Conservation (phyloP, 1,140 invertebrate genomes). For the Brachystomella parvula region DNA sequence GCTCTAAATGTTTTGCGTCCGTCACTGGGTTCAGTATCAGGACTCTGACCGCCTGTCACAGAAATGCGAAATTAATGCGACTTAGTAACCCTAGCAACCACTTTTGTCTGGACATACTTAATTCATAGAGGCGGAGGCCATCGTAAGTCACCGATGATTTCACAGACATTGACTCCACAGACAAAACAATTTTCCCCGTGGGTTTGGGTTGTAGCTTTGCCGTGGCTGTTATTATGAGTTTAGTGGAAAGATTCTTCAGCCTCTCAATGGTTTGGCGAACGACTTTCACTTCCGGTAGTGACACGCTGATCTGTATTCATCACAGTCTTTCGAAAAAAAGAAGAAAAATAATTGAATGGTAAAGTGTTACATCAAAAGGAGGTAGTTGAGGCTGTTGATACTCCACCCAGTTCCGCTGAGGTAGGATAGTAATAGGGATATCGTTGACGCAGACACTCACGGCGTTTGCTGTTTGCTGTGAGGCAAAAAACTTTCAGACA, state of each 20-base stretch:
- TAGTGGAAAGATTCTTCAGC: not conserved
- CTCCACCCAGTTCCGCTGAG: conserved; percentile 63
- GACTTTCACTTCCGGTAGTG: not conserved
- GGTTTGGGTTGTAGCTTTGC: not conserved
- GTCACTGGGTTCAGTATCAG: no score
- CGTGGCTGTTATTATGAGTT: not conserved
- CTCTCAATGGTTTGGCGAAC: not conserved
- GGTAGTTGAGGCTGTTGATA: conserved; percentile 65
- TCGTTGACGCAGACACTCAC: conserved; percentile 60
- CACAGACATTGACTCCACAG: not conserved
- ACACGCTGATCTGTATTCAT: not conserved
- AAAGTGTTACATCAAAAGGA: conserved; percentile 57
- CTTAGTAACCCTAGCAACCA: no score
- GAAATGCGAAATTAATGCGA: no score
- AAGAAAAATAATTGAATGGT: not conserved
- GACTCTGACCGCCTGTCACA: not conserved
- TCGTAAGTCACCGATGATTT: not conserved
- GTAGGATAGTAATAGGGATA: conserved; percentile 68
- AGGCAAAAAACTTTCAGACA: not conserved
- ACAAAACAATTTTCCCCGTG: not conserved
- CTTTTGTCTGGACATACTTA: no score
- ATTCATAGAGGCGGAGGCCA: not conserved
- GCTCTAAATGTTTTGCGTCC: conserved; percentile 45
- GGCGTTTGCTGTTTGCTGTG: not conserved
- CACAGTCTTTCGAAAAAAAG: no score